Evolutionary conservation across 2,888 invertebrate genomes (phyloP), one percentile per base, ranked within the genome.

Genomic region (Cyrtodaria siliqua): DNA sequence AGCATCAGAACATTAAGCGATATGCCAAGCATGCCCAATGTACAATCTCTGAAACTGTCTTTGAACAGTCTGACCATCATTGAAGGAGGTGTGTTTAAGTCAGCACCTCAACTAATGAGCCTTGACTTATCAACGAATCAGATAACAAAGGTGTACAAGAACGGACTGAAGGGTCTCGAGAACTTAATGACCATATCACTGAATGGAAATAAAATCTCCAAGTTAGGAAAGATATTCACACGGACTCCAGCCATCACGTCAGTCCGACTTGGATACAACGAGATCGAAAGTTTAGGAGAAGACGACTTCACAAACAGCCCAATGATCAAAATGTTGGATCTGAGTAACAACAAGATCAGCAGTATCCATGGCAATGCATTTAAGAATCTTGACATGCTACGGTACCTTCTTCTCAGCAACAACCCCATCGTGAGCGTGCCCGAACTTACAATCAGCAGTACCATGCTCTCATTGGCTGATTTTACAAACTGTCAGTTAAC

Each of bases 21-120:
- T 16, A 79, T 91, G 57, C 81, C 79, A 29, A 62, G 55, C 24
- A 94, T 97, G 73, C 95, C 95, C n/a, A 95, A 95, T 76, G 94
- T 98, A 76, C 95, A 96, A 82, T 96, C 97, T 87, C 95, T 98
- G 56, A 96, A 95, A 16, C 94, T 98, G 87, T 97, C 97, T 92
- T 96, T 96, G 84, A 98, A 98, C 94, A 96, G 97, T 92, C 96
- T 98, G 84, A 95, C 96, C 60, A 94, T 95, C 78, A 96, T 98
- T 86, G 95, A 96, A 87, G 96, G 96, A 60, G 97, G 97, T 92
- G 96, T 97, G 62, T 97, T 98, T 93, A 95, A 95, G 86, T 95
- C 96, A 84, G 93, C 97, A 87, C 94, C 95, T n/a, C 95, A 95
- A 42, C 94, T 93, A 53, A 90, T 90, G 76, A 90, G 89, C 57